Evolutionary conservation across 2,888 invertebrate genomes (phyloP).

Genomic region (Phaonia tiefii): DNA sequence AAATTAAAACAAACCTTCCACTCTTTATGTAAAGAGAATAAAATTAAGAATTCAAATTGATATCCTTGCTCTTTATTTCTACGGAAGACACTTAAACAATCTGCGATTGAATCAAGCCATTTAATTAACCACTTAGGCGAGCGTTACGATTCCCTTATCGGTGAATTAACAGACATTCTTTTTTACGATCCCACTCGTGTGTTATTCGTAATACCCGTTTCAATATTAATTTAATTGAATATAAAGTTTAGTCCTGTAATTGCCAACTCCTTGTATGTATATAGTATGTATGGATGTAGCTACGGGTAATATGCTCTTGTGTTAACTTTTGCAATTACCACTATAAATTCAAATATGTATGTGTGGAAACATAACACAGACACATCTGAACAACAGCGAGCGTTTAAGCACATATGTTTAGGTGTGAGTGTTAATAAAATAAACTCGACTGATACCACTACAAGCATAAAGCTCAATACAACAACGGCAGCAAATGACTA

Average conservation of each 20-base stretch:
- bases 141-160: neutral
- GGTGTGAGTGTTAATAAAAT: conserved; percentile 28
- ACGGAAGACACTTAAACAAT: no score
- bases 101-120: neutral
- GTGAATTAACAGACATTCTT: conserved; percentile 7
- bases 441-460: conserved; percentile 9
- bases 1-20: no score
- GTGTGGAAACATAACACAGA: neutral
- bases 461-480: neutral
- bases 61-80: no score
- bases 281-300: no score
- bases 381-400: neutral
- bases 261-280: conserved; percentile 24
- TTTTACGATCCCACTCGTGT: conserved; percentile 1
- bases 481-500: conserved; percentile 31
- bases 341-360: conserved; percentile 38
- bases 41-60: no score
- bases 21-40: no score
- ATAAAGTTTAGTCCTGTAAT: conserved; percentile 19
- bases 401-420: neutral
- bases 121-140: conserved; percentile 11
- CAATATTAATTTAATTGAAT: conserved; percentile 30
- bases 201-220: neutral
- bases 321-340: conserved; percentile 43
- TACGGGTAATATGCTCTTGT: conserved; percentile 15